Conservation (phyloP, 2,888 invertebrate species). For the Erebia ligea region DNA sequence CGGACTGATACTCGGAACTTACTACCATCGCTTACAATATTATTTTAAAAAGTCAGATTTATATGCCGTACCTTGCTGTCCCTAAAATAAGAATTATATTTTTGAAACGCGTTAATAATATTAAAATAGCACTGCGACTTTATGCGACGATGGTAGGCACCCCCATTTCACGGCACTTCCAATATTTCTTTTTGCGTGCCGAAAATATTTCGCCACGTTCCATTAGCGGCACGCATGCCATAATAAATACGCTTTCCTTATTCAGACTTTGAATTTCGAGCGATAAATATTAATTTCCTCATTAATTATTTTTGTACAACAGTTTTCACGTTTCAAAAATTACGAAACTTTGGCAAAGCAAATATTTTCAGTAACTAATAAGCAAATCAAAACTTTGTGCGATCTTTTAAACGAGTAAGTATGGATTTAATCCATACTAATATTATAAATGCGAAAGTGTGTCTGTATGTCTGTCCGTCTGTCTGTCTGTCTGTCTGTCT, state of each 20-base stretch:
- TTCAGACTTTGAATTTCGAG: constrained; percentile 2
- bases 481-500: no score
- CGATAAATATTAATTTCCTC: constrained; percentile 2
- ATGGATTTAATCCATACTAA: no score
- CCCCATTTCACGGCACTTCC: not conserved
- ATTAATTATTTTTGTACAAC: not conserved
- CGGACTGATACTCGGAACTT: no score
- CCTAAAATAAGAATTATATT: no score
- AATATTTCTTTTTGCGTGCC: constrained; percentile 10
- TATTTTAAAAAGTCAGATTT: no score
- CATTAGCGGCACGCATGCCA: not conserved
- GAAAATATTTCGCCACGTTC: constrained; percentile 11
- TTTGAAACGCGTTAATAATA: no score
- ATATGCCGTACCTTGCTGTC: no score
- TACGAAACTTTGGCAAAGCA: not conserved
- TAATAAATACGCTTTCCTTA: not conserved
- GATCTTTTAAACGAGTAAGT: not conserved
- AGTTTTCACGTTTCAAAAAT: not conserved
- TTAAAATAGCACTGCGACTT: no score
- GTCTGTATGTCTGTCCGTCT: no score
- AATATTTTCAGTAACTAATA: not conserved
- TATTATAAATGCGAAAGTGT: no score
- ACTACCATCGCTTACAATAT: no score
- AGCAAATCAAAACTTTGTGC: not conserved
- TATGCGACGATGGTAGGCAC: no score